phyloP scores from a whole-genome alignment of 2,797 vertebrate species.

The Cynodonichthys magdalenae region DNA sequence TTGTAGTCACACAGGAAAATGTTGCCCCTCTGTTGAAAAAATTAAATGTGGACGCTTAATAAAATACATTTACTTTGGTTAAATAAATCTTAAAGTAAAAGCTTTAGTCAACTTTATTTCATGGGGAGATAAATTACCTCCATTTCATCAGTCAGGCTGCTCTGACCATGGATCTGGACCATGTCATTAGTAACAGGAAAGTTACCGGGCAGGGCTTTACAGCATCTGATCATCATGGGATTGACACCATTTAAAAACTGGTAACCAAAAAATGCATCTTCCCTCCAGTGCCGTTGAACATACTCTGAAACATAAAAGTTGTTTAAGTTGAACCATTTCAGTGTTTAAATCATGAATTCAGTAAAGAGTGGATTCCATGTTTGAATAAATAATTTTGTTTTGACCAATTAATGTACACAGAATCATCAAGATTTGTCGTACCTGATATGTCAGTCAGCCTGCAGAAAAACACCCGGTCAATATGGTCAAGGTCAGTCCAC shows the following conservation, averaged over 20 bases:
- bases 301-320: constrained; percentile 46
- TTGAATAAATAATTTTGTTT: too few species aligned
- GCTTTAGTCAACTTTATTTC: background rate
- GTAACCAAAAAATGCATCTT: constrained; percentile 69
- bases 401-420: too few species aligned
- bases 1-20: constrained; percentile 70
- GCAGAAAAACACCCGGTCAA: constrained; percentile 45
- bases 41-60: too few species aligned
- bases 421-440: constrained; percentile 9
- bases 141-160: constrained; percentile 48
- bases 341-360: too few species aligned
- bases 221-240: constrained; percentile 64
- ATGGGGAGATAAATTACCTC: constrained; percentile 41
- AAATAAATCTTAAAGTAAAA: too few species aligned
- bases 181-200: constrained; percentile 60
- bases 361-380: too few species aligned
- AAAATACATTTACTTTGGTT: too few species aligned
- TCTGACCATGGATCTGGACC: constrained; percentile 15
- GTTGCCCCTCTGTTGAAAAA: constrained; percentile 77
- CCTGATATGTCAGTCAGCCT: constrained; percentile 46
- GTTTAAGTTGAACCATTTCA: too few species aligned
- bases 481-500: constrained; percentile 42
- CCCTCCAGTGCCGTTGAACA: constrained; percentile 62
- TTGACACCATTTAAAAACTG: constrained; percentile 73
- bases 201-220: constrained; percentile 47